Percentiles rank a stretch among this genome's conserved stretches.
Evolutionary conservation across 1,140 invertebrate genomes (phyloP).

Genomic region (Euura lappo): DNA sequence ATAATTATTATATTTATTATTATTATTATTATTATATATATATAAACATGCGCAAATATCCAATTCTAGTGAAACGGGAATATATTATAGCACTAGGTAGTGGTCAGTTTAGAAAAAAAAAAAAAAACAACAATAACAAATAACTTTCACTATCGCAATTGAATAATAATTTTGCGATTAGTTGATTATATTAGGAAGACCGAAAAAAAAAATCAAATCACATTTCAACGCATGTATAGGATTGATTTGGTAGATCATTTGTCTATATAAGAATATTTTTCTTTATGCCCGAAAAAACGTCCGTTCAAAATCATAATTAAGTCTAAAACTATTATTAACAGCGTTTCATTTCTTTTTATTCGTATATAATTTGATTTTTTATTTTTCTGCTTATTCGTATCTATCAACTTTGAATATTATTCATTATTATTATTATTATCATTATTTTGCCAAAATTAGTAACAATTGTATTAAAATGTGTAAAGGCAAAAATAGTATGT

Average conservation of each 20-base stretch:
- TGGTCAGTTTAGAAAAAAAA: no score
- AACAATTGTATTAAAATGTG: slow-evolving; percentile 1
- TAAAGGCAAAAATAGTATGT: neutral
- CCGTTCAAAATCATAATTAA: neutral
- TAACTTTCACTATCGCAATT: neutral
- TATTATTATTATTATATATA: neutral
- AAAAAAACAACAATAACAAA: neutral
- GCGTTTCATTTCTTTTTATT: neutral
- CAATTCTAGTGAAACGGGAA: neutral
- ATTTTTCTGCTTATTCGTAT: neutral
- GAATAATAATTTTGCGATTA: neutral
- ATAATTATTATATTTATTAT: no score
- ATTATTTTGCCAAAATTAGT: neutral
- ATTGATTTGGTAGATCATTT: neutral
- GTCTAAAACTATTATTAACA: neutral
- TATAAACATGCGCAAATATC: neutral
- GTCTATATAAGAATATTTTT: neutral
- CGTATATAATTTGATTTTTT: neutral
- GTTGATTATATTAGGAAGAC: neutral
- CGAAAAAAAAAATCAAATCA: neutral
- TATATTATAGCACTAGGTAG: neutral
- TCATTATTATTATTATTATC: neutral
- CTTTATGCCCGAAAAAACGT: neutral
- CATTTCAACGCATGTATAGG: neutral
- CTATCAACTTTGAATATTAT: no score